phyloP scores from a whole-genome alignment of 2,797 vertebrate species.

The Carduelis carduelis region DNA sequence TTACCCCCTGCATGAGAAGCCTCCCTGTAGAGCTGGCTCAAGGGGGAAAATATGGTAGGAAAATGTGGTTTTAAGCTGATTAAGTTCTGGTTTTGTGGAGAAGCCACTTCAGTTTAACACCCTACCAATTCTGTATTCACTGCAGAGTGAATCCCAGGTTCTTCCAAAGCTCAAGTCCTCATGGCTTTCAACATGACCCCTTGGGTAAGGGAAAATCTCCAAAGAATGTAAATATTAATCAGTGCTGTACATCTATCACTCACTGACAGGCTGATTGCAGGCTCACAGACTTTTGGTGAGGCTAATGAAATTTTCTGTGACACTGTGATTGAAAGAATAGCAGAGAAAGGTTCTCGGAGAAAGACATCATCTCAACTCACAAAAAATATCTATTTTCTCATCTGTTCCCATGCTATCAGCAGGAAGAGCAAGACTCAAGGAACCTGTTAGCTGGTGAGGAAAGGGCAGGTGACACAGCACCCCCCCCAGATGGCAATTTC shows the following conservation, averaged over 20 bases:
- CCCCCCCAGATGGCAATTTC: not conserved
- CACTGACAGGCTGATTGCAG: not conserved
- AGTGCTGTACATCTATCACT: not conserved
- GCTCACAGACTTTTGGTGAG: not conserved
- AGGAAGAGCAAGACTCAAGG: not conserved
- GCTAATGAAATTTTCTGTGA: not conserved
- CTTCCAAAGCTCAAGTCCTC: not conserved
- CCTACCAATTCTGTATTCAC: not conserved
- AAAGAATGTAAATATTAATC: not conserved
- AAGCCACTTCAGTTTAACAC: not conserved
- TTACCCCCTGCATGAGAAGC: not conserved
- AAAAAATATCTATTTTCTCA: not conserved
- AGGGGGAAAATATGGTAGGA: not conserved
- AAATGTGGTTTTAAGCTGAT: not conserved
- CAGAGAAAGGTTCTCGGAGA: not conserved
- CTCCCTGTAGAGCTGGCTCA: not conserved
- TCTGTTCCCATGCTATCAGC: accelerated
- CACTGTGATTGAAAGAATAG: not conserved
- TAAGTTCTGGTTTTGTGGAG: not conserved
- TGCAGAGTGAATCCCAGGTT: not conserved
- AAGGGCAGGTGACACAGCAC: not conserved
- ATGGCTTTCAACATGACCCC: not conserved
- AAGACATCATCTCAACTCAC: not conserved
- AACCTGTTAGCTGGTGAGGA: not conserved
- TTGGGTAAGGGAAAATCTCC: not conserved